Evolutionary conservation across 1,140 invertebrate species (phyloP), one percentile per base, ranked within the genome.

Genomic region (Sipha flava): DNA sequence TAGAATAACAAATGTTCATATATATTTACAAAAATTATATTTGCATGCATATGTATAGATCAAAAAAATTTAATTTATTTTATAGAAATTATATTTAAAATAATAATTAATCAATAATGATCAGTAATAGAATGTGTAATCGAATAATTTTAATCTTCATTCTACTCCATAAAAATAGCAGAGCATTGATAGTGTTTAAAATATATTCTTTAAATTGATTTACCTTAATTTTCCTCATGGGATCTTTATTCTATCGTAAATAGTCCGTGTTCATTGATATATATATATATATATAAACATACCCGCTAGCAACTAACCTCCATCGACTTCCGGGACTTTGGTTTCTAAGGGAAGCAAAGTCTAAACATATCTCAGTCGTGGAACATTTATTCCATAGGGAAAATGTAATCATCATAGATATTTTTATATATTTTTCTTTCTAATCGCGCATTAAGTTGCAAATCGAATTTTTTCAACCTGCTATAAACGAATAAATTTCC

Each of bases 211-310:
- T 23, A 43, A 75, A 75, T 75, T 75, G 72, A 75, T 75, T 75
- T 75, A 75, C 12, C 31, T 75, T 29, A 75, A 75, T 75, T 75
- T 75, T 75, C 72, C 72, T 54, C 72, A 54, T 54, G 72, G 72
- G 31, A 75, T 21, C 49, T 37, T 49, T 29, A 45, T 49, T 72
- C 29, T 29, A n/a, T 52, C 68, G 68, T 34, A 72, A 75, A 75
- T n/a, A 52, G 47, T 54, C 49, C 72, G n/a, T 52, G 31, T 75
- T 75, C 72, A 54, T 75, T 75, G 72, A 75, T 75, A 75, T 54
- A 52, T 66, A 66, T 14, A 43, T 21, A 66, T 40, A 66, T 43
- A 3, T 43, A 26, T 31, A 21, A 21, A 34, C 10, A n/a, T 52
- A n/a, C 45, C 72, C 49, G 9, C n/a, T 52, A 31, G 49, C 72